These are phyloP conservation scores for Pseudoatta argentina DNA, from an alignment of 1,140 invertebrate species.

Conservation along the genomic window DNA sequence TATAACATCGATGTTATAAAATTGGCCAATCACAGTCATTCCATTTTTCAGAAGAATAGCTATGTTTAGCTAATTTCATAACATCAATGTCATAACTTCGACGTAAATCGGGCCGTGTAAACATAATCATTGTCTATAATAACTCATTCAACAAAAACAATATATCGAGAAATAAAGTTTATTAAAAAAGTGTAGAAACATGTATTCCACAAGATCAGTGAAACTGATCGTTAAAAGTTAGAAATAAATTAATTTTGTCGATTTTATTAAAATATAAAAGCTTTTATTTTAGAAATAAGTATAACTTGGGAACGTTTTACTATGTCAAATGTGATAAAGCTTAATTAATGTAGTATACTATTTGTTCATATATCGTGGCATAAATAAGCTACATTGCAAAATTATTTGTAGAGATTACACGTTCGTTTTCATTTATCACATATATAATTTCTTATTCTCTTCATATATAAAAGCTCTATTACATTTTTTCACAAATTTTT, in stretches of 20 bases:
- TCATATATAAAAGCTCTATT: not conserved
- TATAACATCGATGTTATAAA: too few relatives aligned
- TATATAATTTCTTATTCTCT: not conserved
- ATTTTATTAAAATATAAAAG: not conserved
- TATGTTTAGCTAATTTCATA: too few relatives aligned
- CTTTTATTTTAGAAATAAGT: not conserved
- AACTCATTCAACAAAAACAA: too few relatives aligned
- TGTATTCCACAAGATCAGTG: not conserved
- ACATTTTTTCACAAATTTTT: not conserved
- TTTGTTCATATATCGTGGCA: not conserved
- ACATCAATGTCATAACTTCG: too few relatives aligned
- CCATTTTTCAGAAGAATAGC: too few relatives aligned
- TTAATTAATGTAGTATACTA: too few relatives aligned
- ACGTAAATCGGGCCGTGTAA: too few relatives aligned
- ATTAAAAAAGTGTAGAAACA: not conserved
- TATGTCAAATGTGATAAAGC: not conserved
- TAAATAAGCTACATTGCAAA: not conserved
- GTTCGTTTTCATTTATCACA: conserved; percentile 3
- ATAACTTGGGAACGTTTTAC: not conserved
- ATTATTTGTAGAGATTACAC: conserved; percentile 5
- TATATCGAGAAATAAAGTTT: not conserved
- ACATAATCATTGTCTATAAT: too few relatives aligned
- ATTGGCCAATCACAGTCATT: too few relatives aligned
- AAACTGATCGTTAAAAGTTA: not conserved
- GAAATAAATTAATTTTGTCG: not conserved